Conservation (phyloP, 2,113 vertebrate species). For the Sitta europaea region DNA sequence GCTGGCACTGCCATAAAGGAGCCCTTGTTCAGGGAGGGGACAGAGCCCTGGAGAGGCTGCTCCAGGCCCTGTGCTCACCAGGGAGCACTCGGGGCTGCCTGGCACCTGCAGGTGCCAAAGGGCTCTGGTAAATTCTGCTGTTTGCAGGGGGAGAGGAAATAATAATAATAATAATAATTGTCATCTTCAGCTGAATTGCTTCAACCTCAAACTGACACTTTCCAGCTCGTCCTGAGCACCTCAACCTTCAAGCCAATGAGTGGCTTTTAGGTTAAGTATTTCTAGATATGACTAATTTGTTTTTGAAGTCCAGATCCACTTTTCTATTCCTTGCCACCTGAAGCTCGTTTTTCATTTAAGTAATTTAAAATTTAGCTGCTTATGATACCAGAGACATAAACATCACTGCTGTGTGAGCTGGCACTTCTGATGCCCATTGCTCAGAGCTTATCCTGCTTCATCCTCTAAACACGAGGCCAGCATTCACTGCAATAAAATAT, state of each 20-base stretch:
- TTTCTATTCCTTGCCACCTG: background rate
- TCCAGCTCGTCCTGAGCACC: background rate
- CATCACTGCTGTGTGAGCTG: background rate
- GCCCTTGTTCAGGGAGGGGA: background rate
- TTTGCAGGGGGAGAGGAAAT: background rate
- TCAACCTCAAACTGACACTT: background rate
- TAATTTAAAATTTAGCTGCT: background rate
- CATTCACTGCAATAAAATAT: background rate
- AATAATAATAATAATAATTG: background rate
- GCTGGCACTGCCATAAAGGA: background rate
- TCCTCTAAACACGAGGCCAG: rapidly evolving
- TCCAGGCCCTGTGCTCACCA: rapidly evolving
- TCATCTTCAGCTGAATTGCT: background rate
- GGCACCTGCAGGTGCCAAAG: background rate
- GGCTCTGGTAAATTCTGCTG: background rate
- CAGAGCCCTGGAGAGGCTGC: rapidly evolving
- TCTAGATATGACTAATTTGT: background rate
- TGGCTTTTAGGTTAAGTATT: background rate
- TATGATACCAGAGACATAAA: background rate
- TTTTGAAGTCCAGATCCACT: background rate
- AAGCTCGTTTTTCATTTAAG: background rate
- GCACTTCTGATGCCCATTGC: background rate
- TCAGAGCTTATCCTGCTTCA: background rate
- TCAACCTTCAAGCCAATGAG: background rate
- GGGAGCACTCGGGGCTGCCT: background rate